These are phyloP conservation scores for Melanerpes aurifrons DNA, from an alignment of 2,113 vertebrate species.

Conservation along the genomic window DNA sequence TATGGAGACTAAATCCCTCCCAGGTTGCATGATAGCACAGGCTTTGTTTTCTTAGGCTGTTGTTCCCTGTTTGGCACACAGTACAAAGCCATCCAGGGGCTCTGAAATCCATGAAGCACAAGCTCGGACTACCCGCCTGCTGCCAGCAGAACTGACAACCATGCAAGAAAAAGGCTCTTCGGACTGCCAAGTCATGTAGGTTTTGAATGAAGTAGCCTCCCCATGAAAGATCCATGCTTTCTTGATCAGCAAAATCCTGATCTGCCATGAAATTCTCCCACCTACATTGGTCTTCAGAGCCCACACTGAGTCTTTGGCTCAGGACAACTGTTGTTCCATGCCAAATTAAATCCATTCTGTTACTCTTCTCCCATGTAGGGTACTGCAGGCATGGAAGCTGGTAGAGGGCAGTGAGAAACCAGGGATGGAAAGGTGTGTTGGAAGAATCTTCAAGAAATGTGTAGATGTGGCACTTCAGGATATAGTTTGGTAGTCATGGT, in stretches of 20 bases:
- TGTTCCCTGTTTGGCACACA: neutral
- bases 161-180: neutral
- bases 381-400: neutral
- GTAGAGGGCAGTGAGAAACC: neutral
- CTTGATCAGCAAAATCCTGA: neutral
- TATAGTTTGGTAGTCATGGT: too few relatives aligned
- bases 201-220: neutral
- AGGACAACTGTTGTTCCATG: neutral
- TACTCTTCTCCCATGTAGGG: neutral
- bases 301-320: neutral
- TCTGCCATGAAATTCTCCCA: neutral
- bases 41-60: constrained; percentile 1
- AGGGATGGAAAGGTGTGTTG: too few relatives aligned
- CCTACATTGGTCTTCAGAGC: neutral
- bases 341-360: neutral
- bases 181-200: constrained; percentile 35
- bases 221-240: neutral
- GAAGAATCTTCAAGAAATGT: neutral
- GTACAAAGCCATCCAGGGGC: constrained; percentile 14
- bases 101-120: neutral
- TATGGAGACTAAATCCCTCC: constrained; percentile 11
- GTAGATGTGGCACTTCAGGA: too few relatives aligned
- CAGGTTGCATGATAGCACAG: neutral
- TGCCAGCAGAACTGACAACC: constrained; percentile 2
- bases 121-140: neutral